Percentiles rank a stretch among this genome's conserved stretches.
Evolutionary conservation across 1,140 invertebrate species (phyloP).

Genomic region (Chymomyza costata): DNA sequence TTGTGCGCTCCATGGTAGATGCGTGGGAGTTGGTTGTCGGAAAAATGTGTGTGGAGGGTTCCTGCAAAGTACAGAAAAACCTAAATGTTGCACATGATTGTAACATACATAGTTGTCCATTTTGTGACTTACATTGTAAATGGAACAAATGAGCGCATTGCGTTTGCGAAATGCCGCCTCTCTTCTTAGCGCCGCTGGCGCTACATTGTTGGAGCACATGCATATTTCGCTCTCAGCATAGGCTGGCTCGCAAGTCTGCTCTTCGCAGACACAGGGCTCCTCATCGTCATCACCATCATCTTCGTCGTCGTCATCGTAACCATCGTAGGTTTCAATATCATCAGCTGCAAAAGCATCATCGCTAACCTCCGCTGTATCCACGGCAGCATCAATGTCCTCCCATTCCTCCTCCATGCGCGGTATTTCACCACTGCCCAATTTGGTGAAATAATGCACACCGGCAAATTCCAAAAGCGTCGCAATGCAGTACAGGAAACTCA

Average conservation of each 20-base stretch:
- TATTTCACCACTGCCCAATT: conserved; percentile 90
- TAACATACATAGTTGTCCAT: neutral
- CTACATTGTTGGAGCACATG: conserved; percentile 39
- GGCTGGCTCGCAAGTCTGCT: conserved; percentile 29
- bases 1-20: conserved; percentile 85
- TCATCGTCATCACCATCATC: conserved; percentile 32
- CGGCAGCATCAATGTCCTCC: conserved; percentile 77
- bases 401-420: conserved; percentile 86
- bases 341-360: neutral
- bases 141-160: conserved; percentile 79
- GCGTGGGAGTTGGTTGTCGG: conserved; percentile 53
- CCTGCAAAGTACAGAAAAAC: conserved; percentile 53
- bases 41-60: conserved; percentile 74
- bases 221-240: conserved; percentile 51
- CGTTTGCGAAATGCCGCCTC: conserved; percentile 64
- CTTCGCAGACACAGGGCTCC: too few species aligned
- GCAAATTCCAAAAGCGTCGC: conserved; percentile 95
- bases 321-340: neutral
- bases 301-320: conserved; percentile 18
- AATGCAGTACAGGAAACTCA: conserved; percentile 96
- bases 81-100: too few species aligned
- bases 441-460: conserved; percentile 95
- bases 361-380: neutral
- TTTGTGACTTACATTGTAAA: conserved; percentile 77
- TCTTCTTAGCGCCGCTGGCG: conserved; percentile 25